These are phyloP conservation scores for Drosophila emarginata DNA, from an alignment of 2,888 invertebrate genomes.

Conservation along the genomic window DNA sequence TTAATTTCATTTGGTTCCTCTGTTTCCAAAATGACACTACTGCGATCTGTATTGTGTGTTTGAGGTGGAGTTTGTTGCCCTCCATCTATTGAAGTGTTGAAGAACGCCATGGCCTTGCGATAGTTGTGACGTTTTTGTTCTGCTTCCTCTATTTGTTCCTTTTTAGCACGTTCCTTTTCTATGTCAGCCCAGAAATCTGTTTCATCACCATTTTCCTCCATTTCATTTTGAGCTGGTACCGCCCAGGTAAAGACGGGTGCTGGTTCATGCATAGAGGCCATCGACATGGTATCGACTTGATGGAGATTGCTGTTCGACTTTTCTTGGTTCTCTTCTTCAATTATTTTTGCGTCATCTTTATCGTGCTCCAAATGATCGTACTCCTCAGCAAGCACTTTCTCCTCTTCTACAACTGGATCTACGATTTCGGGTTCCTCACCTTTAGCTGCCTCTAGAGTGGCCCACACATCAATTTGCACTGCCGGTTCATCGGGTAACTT, in stretches of 20 bases:
- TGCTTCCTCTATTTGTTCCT: slow-evolving; percentile 63
- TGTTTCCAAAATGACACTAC: slow-evolving; percentile 51
- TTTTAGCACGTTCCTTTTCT: slow-evolving; percentile 50
- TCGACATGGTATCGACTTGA: slow-evolving; percentile 55
- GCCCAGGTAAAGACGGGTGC: slow-evolving; percentile 60
- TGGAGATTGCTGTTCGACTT: slow-evolving; percentile 42
- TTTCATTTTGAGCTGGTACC: slow-evolving; percentile 10
- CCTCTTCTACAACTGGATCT: slow-evolving; percentile 70
- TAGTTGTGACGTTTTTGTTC: slow-evolving; percentile 79
- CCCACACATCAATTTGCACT: slow-evolving; percentile 70
- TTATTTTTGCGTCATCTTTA: background rate
- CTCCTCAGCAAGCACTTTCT: slow-evolving; percentile 55
- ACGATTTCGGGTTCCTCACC: slow-evolving; percentile 70
- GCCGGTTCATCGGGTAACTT: slow-evolving; percentile 68
- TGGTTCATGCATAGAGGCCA: slow-evolving; percentile 69
- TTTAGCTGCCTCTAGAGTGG: slow-evolving; percentile 67
- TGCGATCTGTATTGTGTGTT: slow-evolving; percentile 46
- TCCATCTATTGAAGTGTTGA: slow-evolving; percentile 78
- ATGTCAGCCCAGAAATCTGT: slow-evolving; percentile 70
- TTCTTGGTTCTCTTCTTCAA: background rate
- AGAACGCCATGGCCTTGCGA: slow-evolving; percentile 81
- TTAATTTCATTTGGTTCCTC: slow-evolving; percentile 34
- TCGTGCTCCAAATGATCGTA: slow-evolving; percentile 60
- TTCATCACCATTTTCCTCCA: slow-evolving; percentile 43
- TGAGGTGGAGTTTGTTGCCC: slow-evolving; percentile 55